These are phyloP conservation scores for Nymphalis c-album DNA, from an alignment of 2,888 invertebrate species.

Conservation along the genomic window DNA sequence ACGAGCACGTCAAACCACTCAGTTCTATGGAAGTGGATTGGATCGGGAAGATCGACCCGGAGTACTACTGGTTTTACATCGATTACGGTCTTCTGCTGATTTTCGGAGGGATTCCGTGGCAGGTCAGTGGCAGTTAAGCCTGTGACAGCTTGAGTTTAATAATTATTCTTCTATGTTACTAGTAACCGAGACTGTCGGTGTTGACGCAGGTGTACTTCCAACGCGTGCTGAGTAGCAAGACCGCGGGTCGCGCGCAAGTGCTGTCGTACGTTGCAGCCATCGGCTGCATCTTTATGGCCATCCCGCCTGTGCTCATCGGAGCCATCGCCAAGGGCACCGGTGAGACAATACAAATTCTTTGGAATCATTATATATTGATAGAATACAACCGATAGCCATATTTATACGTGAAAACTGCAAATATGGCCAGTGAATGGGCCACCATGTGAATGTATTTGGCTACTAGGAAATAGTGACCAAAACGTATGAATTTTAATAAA, in stretches of 20 bases:
- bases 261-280: conserved; percentile 97
- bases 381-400: too few species aligned
- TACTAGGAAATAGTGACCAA: too few species aligned
- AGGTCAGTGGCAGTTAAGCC: conserved; percentile 74
- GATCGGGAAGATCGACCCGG: conserved; percentile 89
- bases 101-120: conserved; percentile 99
- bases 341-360: conserved; percentile 51
- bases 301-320: conserved; percentile 97
- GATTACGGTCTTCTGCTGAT: conserved; percentile 94
- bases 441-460: too few species aligned
- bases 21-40: conserved; percentile 92
- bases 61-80: conserved; percentile 90
- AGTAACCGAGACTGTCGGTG: not conserved
- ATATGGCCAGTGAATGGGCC: too few species aligned
- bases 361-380: too few species aligned
- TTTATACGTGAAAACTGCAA: too few species aligned
- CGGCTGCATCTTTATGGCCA: conserved; percentile 98
- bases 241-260: conserved; percentile 94
- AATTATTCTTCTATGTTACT: not conserved
- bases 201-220: conserved; percentile 94
- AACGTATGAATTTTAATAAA: too few species aligned
- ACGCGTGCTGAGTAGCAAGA: conserved; percentile 97
- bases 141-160: too few species aligned
- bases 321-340: conserved; percentile 97
- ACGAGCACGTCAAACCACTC: conserved; percentile 91